Percentiles rank a stretch among this genome's conserved stretches.
These are phyloP conservation scores for Bradypodion ventrale DNA, from an alignment of 2,797 vertebrate genomes.

Conservation along the genomic window DNA sequence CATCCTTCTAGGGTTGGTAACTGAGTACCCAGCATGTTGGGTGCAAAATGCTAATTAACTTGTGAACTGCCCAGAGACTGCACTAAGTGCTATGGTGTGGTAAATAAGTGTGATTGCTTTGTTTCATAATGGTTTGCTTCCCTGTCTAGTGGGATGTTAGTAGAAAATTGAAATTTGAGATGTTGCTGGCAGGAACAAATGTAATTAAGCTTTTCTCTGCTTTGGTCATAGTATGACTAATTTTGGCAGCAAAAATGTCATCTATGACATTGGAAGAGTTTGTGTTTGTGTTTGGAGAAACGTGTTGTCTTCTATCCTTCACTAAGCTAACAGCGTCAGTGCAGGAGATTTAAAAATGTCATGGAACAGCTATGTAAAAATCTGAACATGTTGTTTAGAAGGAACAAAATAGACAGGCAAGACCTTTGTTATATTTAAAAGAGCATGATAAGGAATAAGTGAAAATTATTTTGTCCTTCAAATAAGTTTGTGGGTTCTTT, in stretches of 20 bases:
- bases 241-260: conserved; percentile 26
- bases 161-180: conserved; percentile 24
- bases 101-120: too few species aligned
- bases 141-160: background rate
- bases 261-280: background rate
- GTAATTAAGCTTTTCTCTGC: background rate
- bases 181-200: conserved; percentile 6
- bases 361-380: background rate
- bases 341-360: background rate
- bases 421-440: conserved; percentile 1
- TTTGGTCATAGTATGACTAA: rapidly evolving
- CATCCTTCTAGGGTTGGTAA: too few species aligned
- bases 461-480: background rate
- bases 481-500: background rate
- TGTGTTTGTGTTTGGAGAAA: conserved; percentile 1
- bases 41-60: too few species aligned
- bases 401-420: background rate
- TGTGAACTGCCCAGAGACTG: too few species aligned
- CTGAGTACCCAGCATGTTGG: too few species aligned
- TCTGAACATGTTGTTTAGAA: background rate
- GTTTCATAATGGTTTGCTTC: conserved; percentile 6
- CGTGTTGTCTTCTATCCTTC: background rate
- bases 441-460: background rate
- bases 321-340: background rate
- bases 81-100: too few species aligned